Conservation (phyloP, 2,797 vertebrate species). For the Kryptolebias ocellatus region DNA sequence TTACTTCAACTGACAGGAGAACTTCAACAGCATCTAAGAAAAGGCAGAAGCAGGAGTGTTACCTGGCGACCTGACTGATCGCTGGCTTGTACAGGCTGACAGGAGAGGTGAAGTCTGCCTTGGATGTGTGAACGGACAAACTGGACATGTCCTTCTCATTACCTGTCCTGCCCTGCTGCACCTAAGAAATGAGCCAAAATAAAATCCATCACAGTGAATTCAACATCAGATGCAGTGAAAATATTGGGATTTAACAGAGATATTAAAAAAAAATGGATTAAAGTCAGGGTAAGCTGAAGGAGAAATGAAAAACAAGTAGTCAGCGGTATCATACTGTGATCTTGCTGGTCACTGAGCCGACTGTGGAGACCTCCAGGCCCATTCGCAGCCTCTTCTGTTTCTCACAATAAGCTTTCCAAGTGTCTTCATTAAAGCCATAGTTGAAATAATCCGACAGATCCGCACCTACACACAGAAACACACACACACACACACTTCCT, state of each 20-base stretch:
- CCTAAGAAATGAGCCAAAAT: constrained; percentile 75
- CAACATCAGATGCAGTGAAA: neutral
- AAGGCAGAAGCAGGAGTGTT: constrained; percentile 23
- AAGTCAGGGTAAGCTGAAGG: no score
- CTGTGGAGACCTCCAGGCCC: constrained; percentile 92
- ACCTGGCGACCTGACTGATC: constrained; percentile 74
- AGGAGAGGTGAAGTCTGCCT: constrained; percentile 91
- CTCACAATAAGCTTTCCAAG: constrained; percentile 99
- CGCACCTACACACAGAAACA: constrained; percentile 85
- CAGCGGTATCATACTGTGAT: constrained; percentile 84
- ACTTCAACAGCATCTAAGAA: neutral
- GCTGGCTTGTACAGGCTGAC: constrained; percentile 89
- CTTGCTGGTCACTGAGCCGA: constrained; percentile 92
- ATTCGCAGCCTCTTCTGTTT: constrained; percentile 97
- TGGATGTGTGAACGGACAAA: constrained; percentile 75
- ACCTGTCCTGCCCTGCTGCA: constrained; percentile 97
- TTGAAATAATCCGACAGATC: constrained; percentile 99
- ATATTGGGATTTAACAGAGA: neutral
- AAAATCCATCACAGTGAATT: neutral
- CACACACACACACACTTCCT: constrained; percentile 18
- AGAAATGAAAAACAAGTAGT: neutral
- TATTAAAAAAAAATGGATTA: no score
- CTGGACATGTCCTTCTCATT: constrained; percentile 90
- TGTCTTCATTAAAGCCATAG: constrained; percentile 99
- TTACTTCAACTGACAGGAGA: no score